Conservation (phyloP, 2,888 invertebrate genomes). For the Pristionchus entomophagus region DNA sequence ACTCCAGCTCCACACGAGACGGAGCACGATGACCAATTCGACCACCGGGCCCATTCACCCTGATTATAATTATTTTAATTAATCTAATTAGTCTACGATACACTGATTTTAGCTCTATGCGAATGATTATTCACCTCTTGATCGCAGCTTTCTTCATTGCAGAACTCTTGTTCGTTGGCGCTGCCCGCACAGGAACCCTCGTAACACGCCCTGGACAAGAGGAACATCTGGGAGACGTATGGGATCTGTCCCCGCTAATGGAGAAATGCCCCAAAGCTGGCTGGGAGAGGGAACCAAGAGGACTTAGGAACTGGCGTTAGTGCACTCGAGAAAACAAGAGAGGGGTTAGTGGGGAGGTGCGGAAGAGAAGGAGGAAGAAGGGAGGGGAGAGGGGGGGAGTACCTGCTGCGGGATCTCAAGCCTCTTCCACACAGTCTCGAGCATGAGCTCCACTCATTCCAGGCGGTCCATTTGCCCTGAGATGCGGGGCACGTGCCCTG, state of each 20-base stretch:
- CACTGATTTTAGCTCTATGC: too few species aligned
- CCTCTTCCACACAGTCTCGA: slow-evolving; percentile 71
- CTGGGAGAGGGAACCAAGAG: neutral
- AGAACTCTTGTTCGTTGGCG: slow-evolving; percentile 71
- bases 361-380: neutral
- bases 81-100: slow-evolving; percentile 30
- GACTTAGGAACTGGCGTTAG: neutral
- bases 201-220: slow-evolving; percentile 63
- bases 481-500: slow-evolving; percentile 60
- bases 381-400: neutral
- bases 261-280: neutral
- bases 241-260: neutral
- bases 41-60: slow-evolving; percentile 63
- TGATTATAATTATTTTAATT: neutral
- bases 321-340: neutral
- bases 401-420: slow-evolving; percentile 69
- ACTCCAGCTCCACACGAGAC: slow-evolving; percentile 74
- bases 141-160: slow-evolving; percentile 72
- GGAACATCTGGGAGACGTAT: slow-evolving; percentile 22
- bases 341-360: neutral
- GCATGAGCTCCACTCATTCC: slow-evolving; percentile 72
- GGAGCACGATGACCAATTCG: slow-evolving; percentile 63
- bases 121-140: slow-evolving; percentile 40
- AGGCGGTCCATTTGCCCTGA: slow-evolving; percentile 56
- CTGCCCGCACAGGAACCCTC: slow-evolving; percentile 67